Base-by-base conservation (phyloP, 2,888 invertebrate genomes). In the Dendrolimus houi region DNA sequence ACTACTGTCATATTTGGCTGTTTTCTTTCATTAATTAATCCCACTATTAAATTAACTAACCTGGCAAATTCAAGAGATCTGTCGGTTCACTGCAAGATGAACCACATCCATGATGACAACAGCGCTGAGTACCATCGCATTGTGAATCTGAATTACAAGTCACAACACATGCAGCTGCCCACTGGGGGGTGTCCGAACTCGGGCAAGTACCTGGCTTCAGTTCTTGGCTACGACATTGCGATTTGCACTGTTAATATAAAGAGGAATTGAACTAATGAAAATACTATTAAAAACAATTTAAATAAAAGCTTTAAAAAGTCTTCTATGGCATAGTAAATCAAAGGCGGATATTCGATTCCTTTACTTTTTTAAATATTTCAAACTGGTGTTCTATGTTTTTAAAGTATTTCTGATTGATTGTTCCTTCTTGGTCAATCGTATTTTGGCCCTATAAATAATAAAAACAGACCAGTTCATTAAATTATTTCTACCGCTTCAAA, bases 51-150 rank as follows among this genome's bases (percentile, higher is more conserved):
- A 29, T 29, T 29, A 12, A 56, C 79, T 83, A 72, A 94, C 94
- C 93, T 83, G 92, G 74, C 75, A 92, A 70, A 65, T 89, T 85
- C 65, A 92, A 74, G 59, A 95, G 80, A 58, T 93, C 93, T 8
- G 89, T 69, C 0, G 95, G 93, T 42, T 92, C 91, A 71, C 93
- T 93, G 75, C 95, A 96, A 29, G 94, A 92, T 17, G 93, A 87
- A 0, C 95, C 95, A 68, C 95, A 95, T 40, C 89, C 84, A 62
- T 93, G 93, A 52, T 87, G 88, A 69, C 95, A 96, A 75, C 95
- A 96, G 64, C 95, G 93, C 60, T 93, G 92, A 1, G 93, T 91
- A 62, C 93, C 94, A 9, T 93, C 92, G 73, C 95, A 96, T 67
- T 95, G 93, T 0, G 92, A 91, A 71, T 96, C 95, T n/a, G 84